A percentile compares a stretch with the other conserved stretches of the same genome.
Evolutionary conservation across 2,888 invertebrate genomes (phyloP).

Genomic region (Drosophila lacicola): DNA sequence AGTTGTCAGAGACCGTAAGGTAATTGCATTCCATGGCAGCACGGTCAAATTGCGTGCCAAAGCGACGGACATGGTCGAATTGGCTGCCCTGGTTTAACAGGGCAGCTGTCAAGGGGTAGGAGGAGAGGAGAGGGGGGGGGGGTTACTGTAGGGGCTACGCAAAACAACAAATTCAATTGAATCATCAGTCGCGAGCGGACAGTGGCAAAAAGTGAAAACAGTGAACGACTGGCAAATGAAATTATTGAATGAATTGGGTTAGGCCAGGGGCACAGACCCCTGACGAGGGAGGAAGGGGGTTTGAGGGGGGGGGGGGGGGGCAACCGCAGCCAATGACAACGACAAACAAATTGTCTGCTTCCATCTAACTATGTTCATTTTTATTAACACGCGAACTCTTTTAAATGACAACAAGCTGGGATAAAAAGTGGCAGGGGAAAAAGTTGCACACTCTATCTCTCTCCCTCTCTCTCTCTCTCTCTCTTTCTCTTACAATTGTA

Average conservation of each 20-base stretch:
- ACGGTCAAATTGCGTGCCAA: slow-evolving; percentile 64
- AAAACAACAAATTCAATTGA: slow-evolving; percentile 58
- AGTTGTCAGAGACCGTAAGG: slow-evolving; percentile 53
- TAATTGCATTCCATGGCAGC: slow-evolving; percentile 60
- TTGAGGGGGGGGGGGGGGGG: neutral
- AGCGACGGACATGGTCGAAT: slow-evolving; percentile 10
- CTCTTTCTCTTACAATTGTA: too few species aligned
- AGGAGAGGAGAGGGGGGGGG: neutral
- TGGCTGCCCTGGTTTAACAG: slow-evolving; percentile 22
- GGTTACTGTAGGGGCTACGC: slow-evolving; percentile 7
- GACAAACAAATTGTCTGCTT: slow-evolving; percentile 68
- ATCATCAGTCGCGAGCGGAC: slow-evolving; percentile 60
- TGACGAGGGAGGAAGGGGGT: neutral
- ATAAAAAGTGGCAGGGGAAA: slow-evolving; percentile 12
- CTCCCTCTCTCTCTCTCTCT: neutral
- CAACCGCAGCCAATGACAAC: slow-evolving; percentile 51
- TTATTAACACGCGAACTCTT: slow-evolving; percentile 74
- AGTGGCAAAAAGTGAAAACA: slow-evolving; percentile 59
- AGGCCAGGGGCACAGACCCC: slow-evolving; percentile 21
- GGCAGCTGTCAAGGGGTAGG: neutral
- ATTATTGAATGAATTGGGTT: slow-evolving; percentile 76
- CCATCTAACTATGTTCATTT: slow-evolving; percentile 18
- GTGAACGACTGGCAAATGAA: slow-evolving; percentile 62
- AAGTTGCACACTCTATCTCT: slow-evolving; percentile 29
- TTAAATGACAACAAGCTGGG: slow-evolving; percentile 40